Evolutionary conservation across 2,113 vertebrate species (phyloP).

Genomic region (Holacanthus passer): DNA sequence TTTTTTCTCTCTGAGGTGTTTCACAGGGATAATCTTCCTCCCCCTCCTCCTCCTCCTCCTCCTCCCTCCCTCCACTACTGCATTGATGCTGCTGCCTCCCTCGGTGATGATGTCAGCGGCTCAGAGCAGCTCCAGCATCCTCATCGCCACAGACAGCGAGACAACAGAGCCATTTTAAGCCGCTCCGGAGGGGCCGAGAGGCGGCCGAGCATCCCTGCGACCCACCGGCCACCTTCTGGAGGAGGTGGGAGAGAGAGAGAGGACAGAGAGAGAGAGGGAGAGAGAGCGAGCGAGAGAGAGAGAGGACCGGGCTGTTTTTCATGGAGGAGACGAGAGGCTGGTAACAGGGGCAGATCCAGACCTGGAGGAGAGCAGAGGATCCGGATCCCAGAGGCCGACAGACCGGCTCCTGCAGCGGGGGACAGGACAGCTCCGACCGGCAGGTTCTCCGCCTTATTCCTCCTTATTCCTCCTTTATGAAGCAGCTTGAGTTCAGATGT

Average conservation of each 20-base stretch:
- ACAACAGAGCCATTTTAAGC: slow-evolving; percentile 85
- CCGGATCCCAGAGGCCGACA: too few species aligned
- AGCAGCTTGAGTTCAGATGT: too few species aligned
- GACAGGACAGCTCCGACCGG: too few species aligned
- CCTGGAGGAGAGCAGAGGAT: slow-evolving; percentile 48
- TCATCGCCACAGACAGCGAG: slow-evolving; percentile 67
- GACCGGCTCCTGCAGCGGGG: too few species aligned
- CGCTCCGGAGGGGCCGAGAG: slow-evolving; percentile 39
- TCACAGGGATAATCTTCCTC: slow-evolving; percentile 17
- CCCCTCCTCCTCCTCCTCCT: neutral
- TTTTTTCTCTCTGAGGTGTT: slow-evolving; percentile 35
- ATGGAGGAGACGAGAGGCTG: slow-evolving; percentile 70
- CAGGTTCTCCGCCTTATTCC: too few species aligned
- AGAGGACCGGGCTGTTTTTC: too few species aligned
- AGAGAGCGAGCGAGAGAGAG: too few species aligned
- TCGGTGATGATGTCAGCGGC: slow-evolving; percentile 83
- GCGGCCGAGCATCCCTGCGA: neutral
- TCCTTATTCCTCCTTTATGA: too few species aligned
- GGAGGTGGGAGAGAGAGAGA: too few species aligned
- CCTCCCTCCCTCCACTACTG: slow-evolving; percentile 66
- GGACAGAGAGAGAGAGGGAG: neutral
- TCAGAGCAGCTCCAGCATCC: slow-evolving; percentile 84
- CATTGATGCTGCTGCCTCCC: slow-evolving; percentile 83
- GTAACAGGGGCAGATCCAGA: slow-evolving; percentile 50
- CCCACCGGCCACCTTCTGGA: too few species aligned